phyloP scores from a whole-genome alignment of 2,888 invertebrate genomes.

The Caenorhabditis afra region DNA sequence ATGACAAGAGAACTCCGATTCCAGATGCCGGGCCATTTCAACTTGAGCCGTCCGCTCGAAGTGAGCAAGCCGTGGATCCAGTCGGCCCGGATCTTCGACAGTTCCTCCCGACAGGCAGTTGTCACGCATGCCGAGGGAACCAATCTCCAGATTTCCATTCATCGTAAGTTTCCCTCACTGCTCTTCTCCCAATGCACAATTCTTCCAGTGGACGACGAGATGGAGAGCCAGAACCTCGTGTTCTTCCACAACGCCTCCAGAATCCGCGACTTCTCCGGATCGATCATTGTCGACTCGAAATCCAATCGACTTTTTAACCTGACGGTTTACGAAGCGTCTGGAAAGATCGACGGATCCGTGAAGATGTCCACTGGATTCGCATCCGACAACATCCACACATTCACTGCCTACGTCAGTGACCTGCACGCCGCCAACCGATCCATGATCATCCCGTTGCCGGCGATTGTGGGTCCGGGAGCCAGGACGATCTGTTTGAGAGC shows the following conservation, averaged over 20 bases:
- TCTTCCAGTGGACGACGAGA: constrained; percentile 63
- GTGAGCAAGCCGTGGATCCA: constrained; percentile 75
- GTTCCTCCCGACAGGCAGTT: constrained; percentile 72
- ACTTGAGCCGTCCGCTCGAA: constrained; percentile 72
- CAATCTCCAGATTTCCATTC: constrained; percentile 75
- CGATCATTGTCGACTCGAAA: constrained; percentile 73
- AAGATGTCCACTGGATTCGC: constrained; percentile 68
- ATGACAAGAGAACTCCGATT: not conserved
- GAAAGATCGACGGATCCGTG: constrained; percentile 71
- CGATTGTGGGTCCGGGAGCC: constrained; percentile 64
- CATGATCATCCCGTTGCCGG: constrained; percentile 69
- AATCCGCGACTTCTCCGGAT: constrained; percentile 75
- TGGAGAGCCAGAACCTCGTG: constrained; percentile 63
- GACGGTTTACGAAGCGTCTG: constrained; percentile 74
- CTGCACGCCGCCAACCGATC: constrained; percentile 70
- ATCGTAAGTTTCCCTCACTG: constrained; percentile 42
- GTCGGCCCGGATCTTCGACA: constrained; percentile 75
- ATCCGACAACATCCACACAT: constrained; percentile 72
- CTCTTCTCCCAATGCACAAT: not conserved
- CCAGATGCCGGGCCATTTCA: constrained; percentile 69
- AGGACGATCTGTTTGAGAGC: constrained; percentile 70
- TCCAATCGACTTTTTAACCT: constrained; percentile 75
- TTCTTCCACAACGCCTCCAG: constrained; percentile 79
- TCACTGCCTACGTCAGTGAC: constrained; percentile 76
- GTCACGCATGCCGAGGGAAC: constrained; percentile 77